Base-by-base conservation (phyloP, 2,888 invertebrate species). In the Limenitis camilla region DNA sequence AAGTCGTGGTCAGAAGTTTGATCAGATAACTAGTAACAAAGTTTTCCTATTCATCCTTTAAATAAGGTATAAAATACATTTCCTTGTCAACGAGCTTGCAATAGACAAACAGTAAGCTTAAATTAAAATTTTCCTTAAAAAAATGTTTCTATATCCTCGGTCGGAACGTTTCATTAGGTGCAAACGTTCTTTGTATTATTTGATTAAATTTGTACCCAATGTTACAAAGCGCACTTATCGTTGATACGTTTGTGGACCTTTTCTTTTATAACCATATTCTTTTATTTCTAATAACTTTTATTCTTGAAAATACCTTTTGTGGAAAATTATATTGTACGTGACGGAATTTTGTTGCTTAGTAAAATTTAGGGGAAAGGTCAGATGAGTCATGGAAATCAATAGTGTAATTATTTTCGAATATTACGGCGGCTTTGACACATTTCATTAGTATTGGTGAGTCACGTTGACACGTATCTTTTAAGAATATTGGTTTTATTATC, bases 1-100 rank as follows among this genome's bases (percentile, higher is more conserved):
- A 75, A 78, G 63, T 75, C 77, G 78, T 79, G 78, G 72, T 67
- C 68, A 65, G 76, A 74, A 78, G 65, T 74, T 73, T 63, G 74
- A 78, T 67, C 61, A 64, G 63, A 59, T 60, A 58, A 63, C 54
- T 59, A 58, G 50, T 54, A 45, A 48, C 43, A 60, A 65, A 68
- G 63, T 68, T 70, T 67, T 65, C 48, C 45, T 57, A 62, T 61
- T 61, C 60, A 61, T 43, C 52, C 47, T 40, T 40, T 41, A 44
- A 42, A 50, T 45, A 48, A 46, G 33, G 11, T 38, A 44, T 27
- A 51, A 44, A 47, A 31, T 38, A 44, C 43, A 49, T 38, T 41
- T 46, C n/a, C 33, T 10, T 49, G 27, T 49, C 40, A 28, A 10
- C 2, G 7, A 53, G 19, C 11, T 42, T 40, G 35, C 40, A 40